These are phyloP conservation scores for Muntiacus muntjak DNA, from an alignment of 2,113 vertebrate genomes.

Conservation along the genomic window DNA sequence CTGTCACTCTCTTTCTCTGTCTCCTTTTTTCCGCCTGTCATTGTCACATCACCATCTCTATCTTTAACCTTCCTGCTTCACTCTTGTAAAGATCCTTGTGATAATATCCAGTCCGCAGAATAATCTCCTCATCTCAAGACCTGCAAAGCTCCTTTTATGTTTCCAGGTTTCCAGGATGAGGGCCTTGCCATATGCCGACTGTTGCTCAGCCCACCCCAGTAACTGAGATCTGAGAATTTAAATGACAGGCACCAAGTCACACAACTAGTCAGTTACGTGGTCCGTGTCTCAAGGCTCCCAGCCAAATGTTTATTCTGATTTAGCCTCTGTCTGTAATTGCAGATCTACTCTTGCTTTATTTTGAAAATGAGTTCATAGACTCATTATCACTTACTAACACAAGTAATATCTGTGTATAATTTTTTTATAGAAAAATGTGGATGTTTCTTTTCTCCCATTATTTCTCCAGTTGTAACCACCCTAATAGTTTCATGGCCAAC, in stretches of 20 bases:
- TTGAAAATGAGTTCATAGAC: neutral
- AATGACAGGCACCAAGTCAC: neutral
- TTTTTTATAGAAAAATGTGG: neutral
- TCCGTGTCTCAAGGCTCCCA: neutral
- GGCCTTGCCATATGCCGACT: neutral
- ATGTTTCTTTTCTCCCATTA: neutral
- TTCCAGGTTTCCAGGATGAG: neutral
- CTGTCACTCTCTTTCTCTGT: neutral
- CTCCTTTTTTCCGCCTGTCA: neutral
- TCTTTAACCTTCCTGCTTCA: neutral
- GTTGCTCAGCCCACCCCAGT: neutral
- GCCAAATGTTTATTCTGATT: neutral
- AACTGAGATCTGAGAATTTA: neutral
- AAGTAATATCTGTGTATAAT: neutral
- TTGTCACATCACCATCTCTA: neutral
- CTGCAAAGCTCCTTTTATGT: neutral
- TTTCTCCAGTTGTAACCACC: neutral
- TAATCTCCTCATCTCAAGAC: neutral
- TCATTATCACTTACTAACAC: neutral
- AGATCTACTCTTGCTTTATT: neutral
- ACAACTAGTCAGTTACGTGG: neutral
- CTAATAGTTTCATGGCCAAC: neutral
- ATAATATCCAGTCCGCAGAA: neutral
- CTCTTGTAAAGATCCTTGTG: neutral
- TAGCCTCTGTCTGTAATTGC: neutral